These are phyloP conservation scores for Drosophila parabipectinata DNA, from an alignment of 1,140 invertebrate genomes.

Conservation along the genomic window DNA sequence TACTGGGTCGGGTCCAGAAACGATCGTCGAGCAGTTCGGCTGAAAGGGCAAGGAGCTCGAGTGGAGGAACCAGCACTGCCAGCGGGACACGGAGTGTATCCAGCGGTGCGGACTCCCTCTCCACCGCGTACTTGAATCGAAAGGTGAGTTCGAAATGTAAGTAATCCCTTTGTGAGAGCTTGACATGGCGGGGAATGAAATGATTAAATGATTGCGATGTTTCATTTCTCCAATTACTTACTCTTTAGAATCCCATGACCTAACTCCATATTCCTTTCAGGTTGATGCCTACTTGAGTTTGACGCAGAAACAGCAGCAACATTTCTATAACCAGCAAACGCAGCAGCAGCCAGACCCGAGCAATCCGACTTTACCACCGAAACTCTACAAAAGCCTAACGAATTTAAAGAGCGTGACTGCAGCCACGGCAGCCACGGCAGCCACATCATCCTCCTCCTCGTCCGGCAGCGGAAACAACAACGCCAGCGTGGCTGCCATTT, in stretches of 20 bases:
- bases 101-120: constrained; percentile 59
- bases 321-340: constrained; percentile 71
- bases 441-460: constrained; percentile 38
- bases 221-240: constrained; percentile 37
- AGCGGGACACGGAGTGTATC: constrained; percentile 44
- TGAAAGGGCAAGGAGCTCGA: constrained; percentile 24
- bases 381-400: constrained; percentile 83
- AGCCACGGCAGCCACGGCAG: constrained; percentile 28
- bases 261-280: constrained; percentile 39
- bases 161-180: constrained; percentile 69
- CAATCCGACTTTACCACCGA: constrained; percentile 84
- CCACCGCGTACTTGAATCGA: constrained; percentile 77
- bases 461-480: constrained; percentile 48
- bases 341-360: constrained; percentile 63
- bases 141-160: constrained; percentile 83
- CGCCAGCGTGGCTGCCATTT: constrained; percentile 67
- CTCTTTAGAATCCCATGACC: background rate
- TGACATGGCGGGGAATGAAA: constrained; percentile 48
- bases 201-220: background rate
- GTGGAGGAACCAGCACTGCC: constrained; percentile 25
- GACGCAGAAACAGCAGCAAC: constrained; percentile 79
- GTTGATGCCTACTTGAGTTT: constrained; percentile 82
- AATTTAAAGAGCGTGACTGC: constrained; percentile 79
- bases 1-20: constrained; percentile 74
- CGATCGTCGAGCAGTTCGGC: constrained; percentile 58